Evolutionary conservation across 2,888 invertebrate genomes (phyloP).

Genomic region (Globia sparganii): DNA sequence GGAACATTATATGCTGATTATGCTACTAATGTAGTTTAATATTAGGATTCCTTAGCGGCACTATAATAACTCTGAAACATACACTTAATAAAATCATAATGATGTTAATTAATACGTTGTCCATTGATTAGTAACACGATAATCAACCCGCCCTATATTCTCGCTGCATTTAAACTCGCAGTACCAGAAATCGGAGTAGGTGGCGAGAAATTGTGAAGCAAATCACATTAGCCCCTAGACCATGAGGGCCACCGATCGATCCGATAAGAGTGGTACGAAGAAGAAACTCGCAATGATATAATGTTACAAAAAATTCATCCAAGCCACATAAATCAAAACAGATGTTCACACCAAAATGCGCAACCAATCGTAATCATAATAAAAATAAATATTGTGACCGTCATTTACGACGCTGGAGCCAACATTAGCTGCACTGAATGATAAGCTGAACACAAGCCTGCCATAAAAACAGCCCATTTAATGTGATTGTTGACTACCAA

Average conservation of each 20-base stretch:
- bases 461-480: slow-evolving; percentile 68
- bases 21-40: not conserved
- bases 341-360: slow-evolving; percentile 20
- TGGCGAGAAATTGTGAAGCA: no score
- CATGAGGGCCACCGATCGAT: no score
- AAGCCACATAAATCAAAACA: slow-evolving; percentile 3
- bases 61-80: not conserved
- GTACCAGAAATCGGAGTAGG: no score
- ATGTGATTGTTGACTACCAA: slow-evolving; percentile 75
- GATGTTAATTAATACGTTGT: not conserved
- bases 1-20: not conserved
- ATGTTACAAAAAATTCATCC: not conserved
- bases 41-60: not conserved
- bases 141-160: not conserved
- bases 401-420: slow-evolving; percentile 37
- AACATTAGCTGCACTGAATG: slow-evolving; percentile 56
- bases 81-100: not conserved
- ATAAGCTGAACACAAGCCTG: slow-evolving; percentile 57
- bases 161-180: not conserved
- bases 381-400: slow-evolving; percentile 49
- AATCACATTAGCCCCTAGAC: no score
- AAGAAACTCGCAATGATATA: not conserved
- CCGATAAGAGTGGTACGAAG: no score
- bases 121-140: not conserved
- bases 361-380: slow-evolving; percentile 53